Conservation (phyloP, 2,888 invertebrate species). For the Pollenia amentaria region DNA sequence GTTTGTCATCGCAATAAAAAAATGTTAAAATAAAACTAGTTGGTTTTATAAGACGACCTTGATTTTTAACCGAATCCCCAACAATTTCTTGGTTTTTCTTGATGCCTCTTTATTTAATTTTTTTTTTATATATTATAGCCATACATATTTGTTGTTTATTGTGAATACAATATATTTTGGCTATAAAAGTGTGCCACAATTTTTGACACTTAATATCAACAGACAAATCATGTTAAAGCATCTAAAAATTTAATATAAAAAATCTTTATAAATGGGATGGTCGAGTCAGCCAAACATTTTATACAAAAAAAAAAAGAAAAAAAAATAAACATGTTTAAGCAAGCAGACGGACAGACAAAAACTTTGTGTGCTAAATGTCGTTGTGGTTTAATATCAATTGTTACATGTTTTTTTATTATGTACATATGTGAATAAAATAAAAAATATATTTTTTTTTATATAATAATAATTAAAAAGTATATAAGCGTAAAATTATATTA, state of each 20-base stretch:
- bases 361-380: background rate
- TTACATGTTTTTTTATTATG: background rate
- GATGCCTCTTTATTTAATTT: background rate
- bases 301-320: background rate
- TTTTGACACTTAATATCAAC: constrained; percentile 70
- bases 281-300: constrained; percentile 36
- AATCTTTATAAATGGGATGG: constrained; percentile 14
- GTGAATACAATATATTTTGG: constrained; percentile 35
- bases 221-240: constrained; percentile 62
- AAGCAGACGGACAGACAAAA: background rate
- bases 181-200: constrained; percentile 71
- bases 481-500: background rate
- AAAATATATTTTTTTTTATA: background rate
- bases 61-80: constrained; percentile 69
- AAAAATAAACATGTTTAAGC: background rate
- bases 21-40: constrained; percentile 52
- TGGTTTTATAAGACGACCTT: constrained; percentile 74
- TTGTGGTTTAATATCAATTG: constrained; percentile 41
- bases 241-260: constrained; percentile 15
- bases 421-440: background rate
- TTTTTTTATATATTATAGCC: background rate
- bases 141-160: background rate
- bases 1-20: constrained; percentile 61
- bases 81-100: constrained; percentile 60
- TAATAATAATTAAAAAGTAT: constrained; percentile 28